Base-by-base conservation (phyloP, 1,140 invertebrate species). In the Physella acuta region DNA sequence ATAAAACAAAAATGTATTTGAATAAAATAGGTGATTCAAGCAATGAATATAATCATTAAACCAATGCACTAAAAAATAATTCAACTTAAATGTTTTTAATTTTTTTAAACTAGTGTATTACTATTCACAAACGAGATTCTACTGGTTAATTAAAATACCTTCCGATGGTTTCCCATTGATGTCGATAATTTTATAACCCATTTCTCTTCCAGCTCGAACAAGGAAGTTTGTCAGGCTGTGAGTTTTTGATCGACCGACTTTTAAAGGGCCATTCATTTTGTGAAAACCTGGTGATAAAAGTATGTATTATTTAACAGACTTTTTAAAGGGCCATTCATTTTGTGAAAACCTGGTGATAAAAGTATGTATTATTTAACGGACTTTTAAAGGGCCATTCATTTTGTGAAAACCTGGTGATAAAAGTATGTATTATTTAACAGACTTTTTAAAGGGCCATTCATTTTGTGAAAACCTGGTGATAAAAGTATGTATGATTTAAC, bases 271-370 rank as follows among this genome's bases (percentile, higher is more conserved):
- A 20, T 75, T 76, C 26, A 60, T 71, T 33, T 71, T 71, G 56
- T 79, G 80, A 51, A 77, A 80, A 44, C 55, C 78, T 79, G 69
- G 24, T n/a, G n/a, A n/a, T n/a, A n/a, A n/a, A n/a, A n/a, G n/a
- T n/a, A n/a, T n/a, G n/a, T n/a, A n/a, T n/a, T n/a, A n/a, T n/a
- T n/a, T n/a, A n/a, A n/a, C n/a, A n/a, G n/a, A n/a, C n/a, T n/a
- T n/a, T n/a, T n/a, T n/a, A n/a, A n/a, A n/a, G n/a, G n/a, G n/a
- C n/a, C n/a, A n/a, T n/a, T n/a, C n/a, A n/a, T n/a, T n/a, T n/a
- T n/a, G n/a, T n/a, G n/a, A n/a, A n/a, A n/a, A n/a, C n/a, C n/a
- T n/a, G n/a, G n/a, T n/a, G n/a, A n/a, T n/a, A n/a, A n/a, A n/a
- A n/a, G n/a, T n/a, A n/a, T n/a, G n/a, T n/a, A n/a, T n/a, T n/a